Evolutionary conservation across 2,888 invertebrate genomes (phyloP).

Genomic region (Subacronicta megacephala): DNA sequence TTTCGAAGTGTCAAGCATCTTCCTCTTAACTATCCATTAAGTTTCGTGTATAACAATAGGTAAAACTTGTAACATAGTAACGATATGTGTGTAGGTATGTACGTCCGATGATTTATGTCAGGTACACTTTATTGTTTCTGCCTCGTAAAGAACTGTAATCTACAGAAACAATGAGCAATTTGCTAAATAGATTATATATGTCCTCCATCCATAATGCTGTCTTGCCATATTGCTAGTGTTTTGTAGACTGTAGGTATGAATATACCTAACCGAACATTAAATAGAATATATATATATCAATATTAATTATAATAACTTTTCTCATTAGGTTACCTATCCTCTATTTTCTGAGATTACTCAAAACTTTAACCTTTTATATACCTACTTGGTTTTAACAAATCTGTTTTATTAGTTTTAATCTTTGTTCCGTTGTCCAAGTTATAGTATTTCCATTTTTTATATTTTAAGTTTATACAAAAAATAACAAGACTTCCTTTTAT

Average conservation of each 20-base stretch:
- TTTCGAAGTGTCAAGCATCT: slow-evolving; percentile 61
- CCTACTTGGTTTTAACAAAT: slow-evolving; percentile 41
- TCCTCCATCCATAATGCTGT: slow-evolving; percentile 87
- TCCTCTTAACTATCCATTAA: slow-evolving; percentile 69
- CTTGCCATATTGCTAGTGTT: slow-evolving; percentile 88
- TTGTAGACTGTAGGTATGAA: slow-evolving; percentile 80
- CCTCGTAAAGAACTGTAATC: slow-evolving; percentile 85
- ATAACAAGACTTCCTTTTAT: slow-evolving; percentile 80
- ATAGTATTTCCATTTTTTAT: slow-evolving; percentile 58
- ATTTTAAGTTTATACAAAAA: slow-evolving; percentile 59
- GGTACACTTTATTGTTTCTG: slow-evolving; percentile 86
- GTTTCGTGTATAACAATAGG: slow-evolving; percentile 78
- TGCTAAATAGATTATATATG: slow-evolving; percentile 87
- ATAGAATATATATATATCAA: slow-evolving; percentile 44
- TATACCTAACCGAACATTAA: slow-evolving; percentile 68
- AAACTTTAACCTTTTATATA: slow-evolving; percentile 26
- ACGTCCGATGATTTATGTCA: slow-evolving; percentile 84
- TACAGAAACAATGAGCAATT: slow-evolving; percentile 88
- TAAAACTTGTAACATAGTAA: slow-evolving; percentile 78
- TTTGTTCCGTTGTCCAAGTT: slow-evolving; percentile 65
- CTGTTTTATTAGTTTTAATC: slow-evolving; percentile 63
- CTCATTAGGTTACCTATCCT: slow-evolving; percentile 36
- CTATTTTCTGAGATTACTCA: slow-evolving; percentile 37
- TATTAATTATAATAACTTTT: slow-evolving; percentile 57
- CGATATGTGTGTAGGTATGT: slow-evolving; percentile 75